These are phyloP conservation scores for Tolmerus cingulatus DNA, from an alignment of 2,888 invertebrate species.

Conservation along the genomic window DNA sequence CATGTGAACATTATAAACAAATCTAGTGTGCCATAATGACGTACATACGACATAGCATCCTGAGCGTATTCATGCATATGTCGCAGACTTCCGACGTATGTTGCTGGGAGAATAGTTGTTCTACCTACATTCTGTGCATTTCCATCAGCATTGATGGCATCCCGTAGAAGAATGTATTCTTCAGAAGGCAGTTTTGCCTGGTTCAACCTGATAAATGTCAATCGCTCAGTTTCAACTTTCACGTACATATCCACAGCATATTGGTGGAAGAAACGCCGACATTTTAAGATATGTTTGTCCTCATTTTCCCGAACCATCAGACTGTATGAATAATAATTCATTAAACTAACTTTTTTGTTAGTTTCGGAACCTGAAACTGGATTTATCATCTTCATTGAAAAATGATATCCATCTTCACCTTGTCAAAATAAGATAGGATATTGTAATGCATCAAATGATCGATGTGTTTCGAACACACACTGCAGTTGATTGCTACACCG, in stretches of 20 bases:
- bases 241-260: slow-evolving; percentile 56
- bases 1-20: slow-evolving; percentile 47
- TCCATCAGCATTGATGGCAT: slow-evolving; percentile 52
- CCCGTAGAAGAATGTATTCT: slow-evolving; percentile 55
- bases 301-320: slow-evolving; percentile 40
- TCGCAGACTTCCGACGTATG: slow-evolving; percentile 45
- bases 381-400: slow-evolving; percentile 44
- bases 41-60: slow-evolving; percentile 43
- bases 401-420: slow-evolving; percentile 48
- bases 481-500: slow-evolving; percentile 45
- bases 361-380: neutral
- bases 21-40: slow-evolving; percentile 47
- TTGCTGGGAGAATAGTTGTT: slow-evolving; percentile 47
- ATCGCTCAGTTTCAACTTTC: slow-evolving; percentile 55
- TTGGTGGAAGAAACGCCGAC: slow-evolving; percentile 54
- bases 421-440: slow-evolving; percentile 44
- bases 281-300: slow-evolving; percentile 44
- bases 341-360: slow-evolving; percentile 38
- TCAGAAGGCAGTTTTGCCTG: slow-evolving; percentile 52
- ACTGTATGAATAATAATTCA: slow-evolving; percentile 45
- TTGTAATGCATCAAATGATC: slow-evolving; percentile 38
- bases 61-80: slow-evolving; percentile 50
- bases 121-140: slow-evolving; percentile 47
- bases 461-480: slow-evolving; percentile 22
- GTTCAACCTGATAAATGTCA: slow-evolving; percentile 53